Base-by-base conservation (phyloP, 1,140 invertebrate genomes). In the Psilanteris sp. region DNA sequence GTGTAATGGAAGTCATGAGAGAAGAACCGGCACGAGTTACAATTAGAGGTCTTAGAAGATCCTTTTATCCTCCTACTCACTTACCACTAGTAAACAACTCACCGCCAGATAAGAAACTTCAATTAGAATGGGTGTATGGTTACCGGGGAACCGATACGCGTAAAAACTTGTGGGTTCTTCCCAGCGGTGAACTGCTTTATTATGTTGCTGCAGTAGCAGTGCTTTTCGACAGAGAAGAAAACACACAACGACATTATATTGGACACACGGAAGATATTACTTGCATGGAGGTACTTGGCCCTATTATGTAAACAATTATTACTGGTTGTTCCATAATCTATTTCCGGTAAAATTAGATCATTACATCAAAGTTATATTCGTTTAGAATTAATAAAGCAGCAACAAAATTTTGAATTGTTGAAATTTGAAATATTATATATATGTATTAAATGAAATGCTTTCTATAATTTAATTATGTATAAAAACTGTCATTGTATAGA, bases 51-150 rank as follows among this genome's bases (percentile, higher is more conserved):
- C 87, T 96, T 15, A 87, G 95, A 71, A 90, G 96, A 46, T 96
- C 93, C 0, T 94, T 97, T 80, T 96, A 96, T 87, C 95, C 95
- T 11, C 96, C 96, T 0, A 92, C 94, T 14, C 93, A 95, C 76
- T 91, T 95, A 79, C 91, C 94, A 3, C 92, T 93, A 3, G 91
- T 94, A 13, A 94, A 96, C 80, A 95, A 95, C 81, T 90, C 93
- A 8, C 94, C 94, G 0, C 96, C 96, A 3, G 93, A 95, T 7
- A 95, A 96, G 85, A 94, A 95, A 82, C 89, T 97, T 27, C 92
- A 94, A 73, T 89, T 98, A 0, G 95, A 97, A 80, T 98, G 96
- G 96, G 96, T 98, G 92, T 97, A 96, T 83, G 97, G 97, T 0
- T 98, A 98, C 84, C 91, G 96, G 52, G 97, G 97, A 0, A 92